Evolutionary conservation across 2,797 vertebrate species (phyloP).

Genomic region (Sternarchorhynchus goeldii): DNA sequence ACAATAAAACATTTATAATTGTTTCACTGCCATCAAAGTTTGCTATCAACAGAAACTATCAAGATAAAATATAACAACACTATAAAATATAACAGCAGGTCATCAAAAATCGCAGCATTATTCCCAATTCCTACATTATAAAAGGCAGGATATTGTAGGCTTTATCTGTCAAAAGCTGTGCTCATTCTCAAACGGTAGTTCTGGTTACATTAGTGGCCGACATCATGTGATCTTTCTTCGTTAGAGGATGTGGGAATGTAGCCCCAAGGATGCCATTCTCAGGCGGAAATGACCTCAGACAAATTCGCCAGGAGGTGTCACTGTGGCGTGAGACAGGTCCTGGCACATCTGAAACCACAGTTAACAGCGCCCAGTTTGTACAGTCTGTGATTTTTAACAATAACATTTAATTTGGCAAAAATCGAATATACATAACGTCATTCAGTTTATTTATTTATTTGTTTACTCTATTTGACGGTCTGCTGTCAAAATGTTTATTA

Average conservation of each 20-base stretch:
- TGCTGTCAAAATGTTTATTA: too few species aligned
- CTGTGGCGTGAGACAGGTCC: conserved; percentile 48
- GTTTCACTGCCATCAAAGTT: too few species aligned
- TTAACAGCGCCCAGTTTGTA: neutral
- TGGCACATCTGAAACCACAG: neutral
- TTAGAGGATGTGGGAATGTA: neutral
- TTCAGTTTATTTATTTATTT: too few species aligned
- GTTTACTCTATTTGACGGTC: too few species aligned
- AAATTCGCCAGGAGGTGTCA: conserved; percentile 54
- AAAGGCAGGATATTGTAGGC: too few species aligned
- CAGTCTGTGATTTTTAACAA: neutral
- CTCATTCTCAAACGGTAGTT: neutral
- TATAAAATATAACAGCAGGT: too few species aligned
- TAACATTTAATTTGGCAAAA: neutral
- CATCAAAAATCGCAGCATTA: too few species aligned
- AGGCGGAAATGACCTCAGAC: neutral
- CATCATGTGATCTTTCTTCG: neutral
- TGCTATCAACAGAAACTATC: too few species aligned
- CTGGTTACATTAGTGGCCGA: neutral
- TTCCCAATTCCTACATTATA: too few species aligned
- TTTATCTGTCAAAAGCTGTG: too few species aligned
- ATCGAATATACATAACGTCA: neutral
- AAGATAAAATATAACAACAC: too few species aligned
- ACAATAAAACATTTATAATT: too few species aligned
- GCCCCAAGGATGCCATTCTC: conserved; percentile 9